Evolutionary conservation across 2,888 invertebrate genomes (phyloP), one percentile per base, ranked within the genome.

Genomic region (Limenitis camilla): DNA sequence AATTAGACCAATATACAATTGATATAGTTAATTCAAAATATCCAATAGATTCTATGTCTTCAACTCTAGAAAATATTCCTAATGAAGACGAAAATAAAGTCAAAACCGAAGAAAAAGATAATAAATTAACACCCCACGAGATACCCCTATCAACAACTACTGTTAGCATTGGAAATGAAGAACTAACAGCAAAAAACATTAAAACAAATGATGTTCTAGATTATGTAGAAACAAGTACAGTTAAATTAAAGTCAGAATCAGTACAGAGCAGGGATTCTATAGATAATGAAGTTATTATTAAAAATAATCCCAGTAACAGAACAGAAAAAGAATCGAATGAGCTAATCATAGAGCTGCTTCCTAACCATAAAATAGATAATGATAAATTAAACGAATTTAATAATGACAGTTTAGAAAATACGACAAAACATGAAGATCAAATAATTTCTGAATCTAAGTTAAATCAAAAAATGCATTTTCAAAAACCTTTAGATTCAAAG

Each of bases 1-100:
- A 65, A 41, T 51, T 46, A 5, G 52, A 75, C 39, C 36, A 41
- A 38, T 46, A 39, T 61, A 19, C 61, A 68, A 47, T 67, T 60
- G 4, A 57, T 67, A 10, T 56, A 61, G 1, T 53, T 67, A 9
- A 58, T 5, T 55, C 62, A 9, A 60, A 56, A 49, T 61, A 64
- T 53, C 40, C 58, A 38, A 58, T 76, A 53, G 69, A 76, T 59
- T 65, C 77, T 7, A 67, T 71, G 54, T 72, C 77, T 6, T 70
- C 71, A 11, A 56, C 65, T 19, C 48, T 63, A 56, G 61, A 67
- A 51, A 40, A 39, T 33, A 48, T 2, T 28, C 27, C n/a, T n/a
- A 29, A 29, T 11, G 29, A 30, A 29, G 29, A 9, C 6, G 30
- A 31, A 9, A 6, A 19, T 7, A 32, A 39, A 4, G 6, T 38